Evolutionary conservation across 2,797 vertebrate species (phyloP).

Genomic region (Pipistrellus pipistrellus): DNA sequence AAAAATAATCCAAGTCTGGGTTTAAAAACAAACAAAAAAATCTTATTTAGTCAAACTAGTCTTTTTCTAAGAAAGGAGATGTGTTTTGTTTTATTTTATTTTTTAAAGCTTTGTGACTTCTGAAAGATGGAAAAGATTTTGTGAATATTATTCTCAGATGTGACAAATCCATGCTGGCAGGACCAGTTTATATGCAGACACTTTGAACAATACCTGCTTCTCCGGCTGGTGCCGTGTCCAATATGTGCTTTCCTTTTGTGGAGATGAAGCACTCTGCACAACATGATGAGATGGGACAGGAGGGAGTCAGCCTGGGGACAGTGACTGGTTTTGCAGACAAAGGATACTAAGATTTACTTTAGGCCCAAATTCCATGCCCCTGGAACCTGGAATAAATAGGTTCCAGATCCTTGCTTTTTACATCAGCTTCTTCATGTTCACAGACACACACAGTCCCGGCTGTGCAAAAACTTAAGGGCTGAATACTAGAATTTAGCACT

Average conservation of each 20-base stretch:
- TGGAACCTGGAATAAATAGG: conserved; percentile 72
- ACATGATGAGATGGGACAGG: conserved; percentile 31
- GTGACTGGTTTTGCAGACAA: conserved; percentile 49
- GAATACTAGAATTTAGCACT: conserved; percentile 60
- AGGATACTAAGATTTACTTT: conserved; percentile 53
- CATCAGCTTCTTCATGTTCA: conserved; percentile 46
- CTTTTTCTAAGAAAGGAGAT: conserved; percentile 54
- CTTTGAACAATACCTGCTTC: conserved; percentile 59
- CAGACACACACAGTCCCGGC: background rate
- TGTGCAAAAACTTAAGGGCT: background rate
- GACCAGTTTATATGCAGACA: conserved; percentile 12
- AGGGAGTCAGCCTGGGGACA: conserved; percentile 57
- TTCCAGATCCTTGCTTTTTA: conserved; percentile 77
- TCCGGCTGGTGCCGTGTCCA: conserved; percentile 21
- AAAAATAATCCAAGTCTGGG: conserved; percentile 21
- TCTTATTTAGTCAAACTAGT: conserved; percentile 39
- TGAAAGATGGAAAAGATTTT: conserved; percentile 80
- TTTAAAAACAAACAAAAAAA: conserved; percentile 54
- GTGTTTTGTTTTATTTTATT: conserved; percentile 44
- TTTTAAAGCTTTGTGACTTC: conserved; percentile 56
- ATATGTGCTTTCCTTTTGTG: conserved; percentile 31
- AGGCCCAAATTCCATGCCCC: conserved; percentile 57
- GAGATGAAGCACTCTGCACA: background rate
- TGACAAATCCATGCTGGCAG: conserved; percentile 34
- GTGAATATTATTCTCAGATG: conserved; percentile 78